These are phyloP conservation scores for Tylochromis polylepis DNA, from an alignment of 2,113 vertebrate species.

Conservation along the genomic window DNA sequence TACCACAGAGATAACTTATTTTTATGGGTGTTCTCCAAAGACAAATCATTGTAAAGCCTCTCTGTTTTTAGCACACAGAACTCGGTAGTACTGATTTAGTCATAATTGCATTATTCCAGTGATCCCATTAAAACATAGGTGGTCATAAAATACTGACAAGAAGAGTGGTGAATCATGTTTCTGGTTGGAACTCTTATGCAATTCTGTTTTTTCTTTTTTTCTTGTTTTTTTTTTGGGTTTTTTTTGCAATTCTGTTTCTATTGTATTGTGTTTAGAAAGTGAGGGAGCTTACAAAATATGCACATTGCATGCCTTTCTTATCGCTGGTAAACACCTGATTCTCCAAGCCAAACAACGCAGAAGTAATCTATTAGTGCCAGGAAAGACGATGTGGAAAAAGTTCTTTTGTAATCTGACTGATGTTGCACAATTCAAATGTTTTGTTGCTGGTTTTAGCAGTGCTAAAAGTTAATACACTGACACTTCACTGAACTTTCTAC, in stretches of 20 bases:
- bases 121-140: neutral
- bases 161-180: neutral
- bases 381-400: neutral
- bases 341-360: neutral
- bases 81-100: constrained; percentile 8
- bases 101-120: neutral
- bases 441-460: constrained; percentile 1
- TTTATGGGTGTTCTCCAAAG: neutral
- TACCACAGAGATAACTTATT: neutral
- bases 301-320: neutral
- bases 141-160: constrained; percentile 5
- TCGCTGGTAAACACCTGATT: constrained; percentile 39
- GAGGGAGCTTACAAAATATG: neutral
- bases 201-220: no score
- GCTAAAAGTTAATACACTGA: constrained; percentile 15
- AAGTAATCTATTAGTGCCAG: constrained; percentile 23
- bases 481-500: constrained; percentile 35
- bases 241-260: constrained; percentile 16
- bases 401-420: neutral
- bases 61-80: neutral
- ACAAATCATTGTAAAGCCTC: neutral
- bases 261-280: constrained; percentile 25
- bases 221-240: no score
- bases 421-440: constrained; percentile 31
- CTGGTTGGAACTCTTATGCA: neutral